phyloP scores from a whole-genome alignment of 2,888 invertebrate genomes.

The Griposia aprilina region DNA sequence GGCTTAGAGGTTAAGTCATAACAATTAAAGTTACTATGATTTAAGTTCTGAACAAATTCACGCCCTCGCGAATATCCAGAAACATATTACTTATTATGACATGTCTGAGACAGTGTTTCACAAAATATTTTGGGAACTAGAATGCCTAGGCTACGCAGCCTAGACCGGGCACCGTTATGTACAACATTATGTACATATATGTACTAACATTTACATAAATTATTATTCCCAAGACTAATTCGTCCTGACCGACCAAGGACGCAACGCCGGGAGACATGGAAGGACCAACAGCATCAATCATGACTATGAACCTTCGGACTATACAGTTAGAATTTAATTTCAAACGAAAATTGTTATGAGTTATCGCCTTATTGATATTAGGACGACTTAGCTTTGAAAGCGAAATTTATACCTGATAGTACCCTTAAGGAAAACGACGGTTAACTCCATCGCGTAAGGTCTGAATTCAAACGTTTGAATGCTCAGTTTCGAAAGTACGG shows the following conservation, averaged over 20 bases:
- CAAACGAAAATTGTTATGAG: conserved; percentile 29
- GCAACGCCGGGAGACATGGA: conserved; percentile 80
- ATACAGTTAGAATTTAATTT: conserved; percentile 57
- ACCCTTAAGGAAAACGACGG: conserved; percentile 49
- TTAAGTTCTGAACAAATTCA: conserved; percentile 1
- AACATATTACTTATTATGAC: background rate
- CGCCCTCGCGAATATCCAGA: background rate
- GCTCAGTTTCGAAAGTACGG: conserved; percentile 68
- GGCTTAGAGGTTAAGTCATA: background rate
- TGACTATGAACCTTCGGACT: conserved; percentile 61
- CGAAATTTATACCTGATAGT: conserved; percentile 87
- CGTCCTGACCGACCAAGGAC: conserved; percentile 89
- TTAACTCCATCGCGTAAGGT: conserved; percentile 66
- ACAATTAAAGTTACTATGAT: background rate
- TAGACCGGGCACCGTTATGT: conserved; percentile 68
- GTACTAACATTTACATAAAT: conserved; percentile 88
- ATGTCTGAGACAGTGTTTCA: conserved; percentile 33
- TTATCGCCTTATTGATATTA: conserved; percentile 73
- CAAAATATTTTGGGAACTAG: conserved; percentile 69
- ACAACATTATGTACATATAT: conserved; percentile 74
- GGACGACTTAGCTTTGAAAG: conserved; percentile 83
- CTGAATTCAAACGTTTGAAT: conserved; percentile 65
- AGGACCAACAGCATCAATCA: conserved; percentile 72
- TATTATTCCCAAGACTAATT: conserved; percentile 90
- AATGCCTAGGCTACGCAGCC: conserved; percentile 64